A percentile compares a stretch with the other conserved stretches of the same genome.
Evolutionary conservation across 2,797 vertebrate genomes (phyloP).

Genomic region (Cercopithecus mitis): DNA sequence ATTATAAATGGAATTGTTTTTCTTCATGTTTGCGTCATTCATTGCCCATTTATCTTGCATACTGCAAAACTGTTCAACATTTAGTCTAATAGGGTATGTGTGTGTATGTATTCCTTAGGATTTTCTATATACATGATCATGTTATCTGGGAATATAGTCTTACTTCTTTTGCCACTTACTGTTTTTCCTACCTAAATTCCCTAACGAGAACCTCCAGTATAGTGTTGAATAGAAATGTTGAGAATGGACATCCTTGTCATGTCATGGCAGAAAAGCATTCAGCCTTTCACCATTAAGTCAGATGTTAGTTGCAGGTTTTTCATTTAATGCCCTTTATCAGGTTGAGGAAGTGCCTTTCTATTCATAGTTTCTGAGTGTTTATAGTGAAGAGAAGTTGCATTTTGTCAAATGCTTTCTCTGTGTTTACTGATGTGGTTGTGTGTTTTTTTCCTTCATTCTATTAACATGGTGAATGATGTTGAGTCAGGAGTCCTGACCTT

Average conservation of each 20-base stretch:
- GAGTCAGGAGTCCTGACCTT: background rate
- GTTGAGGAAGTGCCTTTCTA: background rate
- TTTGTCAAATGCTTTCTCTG: background rate
- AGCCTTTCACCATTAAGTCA: background rate
- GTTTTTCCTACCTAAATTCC: background rate
- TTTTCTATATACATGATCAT: background rate
- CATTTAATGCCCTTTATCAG: background rate
- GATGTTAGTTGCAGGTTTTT: background rate
- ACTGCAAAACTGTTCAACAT: too few relatives aligned
- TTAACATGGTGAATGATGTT: background rate
- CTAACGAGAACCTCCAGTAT: background rate
- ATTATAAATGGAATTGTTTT: too few relatives aligned
- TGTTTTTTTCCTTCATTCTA: background rate
- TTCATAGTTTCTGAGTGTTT: background rate
- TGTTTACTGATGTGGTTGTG: background rate
- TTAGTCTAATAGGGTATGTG: too few relatives aligned
- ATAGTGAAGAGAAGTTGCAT: background rate
- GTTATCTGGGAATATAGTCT: background rate
- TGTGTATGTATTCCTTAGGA: too few relatives aligned
- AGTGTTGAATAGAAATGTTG: background rate
- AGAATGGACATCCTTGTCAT: background rate
- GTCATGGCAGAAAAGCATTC: background rate
- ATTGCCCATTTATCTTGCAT: too few relatives aligned
- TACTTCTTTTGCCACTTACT: background rate
- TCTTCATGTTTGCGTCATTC: too few relatives aligned